These are phyloP conservation scores for Acromyrmex heyeri DNA, from an alignment of 1,140 invertebrate species.

Conservation along the genomic window DNA sequence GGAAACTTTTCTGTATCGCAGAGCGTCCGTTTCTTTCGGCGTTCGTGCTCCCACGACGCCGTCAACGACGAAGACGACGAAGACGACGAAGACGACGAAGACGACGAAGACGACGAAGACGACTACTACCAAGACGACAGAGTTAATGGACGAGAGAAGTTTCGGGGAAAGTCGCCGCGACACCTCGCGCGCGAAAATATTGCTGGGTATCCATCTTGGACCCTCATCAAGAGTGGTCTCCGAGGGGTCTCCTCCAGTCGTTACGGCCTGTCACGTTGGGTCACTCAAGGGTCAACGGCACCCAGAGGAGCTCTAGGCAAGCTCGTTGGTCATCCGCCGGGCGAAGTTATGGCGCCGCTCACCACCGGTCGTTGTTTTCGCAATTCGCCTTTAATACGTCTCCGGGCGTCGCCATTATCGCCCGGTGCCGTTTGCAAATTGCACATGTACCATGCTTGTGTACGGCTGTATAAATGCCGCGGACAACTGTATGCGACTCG, in stretches of 20 bases:
- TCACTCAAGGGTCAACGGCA: slow-evolving; percentile 82
- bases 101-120: not conserved
- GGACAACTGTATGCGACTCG: slow-evolving; percentile 43
- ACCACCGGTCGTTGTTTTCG: slow-evolving; percentile 74
- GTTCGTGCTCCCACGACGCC: slow-evolving; percentile 1
- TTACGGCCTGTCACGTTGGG: slow-evolving; percentile 79
- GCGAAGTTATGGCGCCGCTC: slow-evolving; percentile 70
- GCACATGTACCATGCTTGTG: slow-evolving; percentile 52
- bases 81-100: not conserved
- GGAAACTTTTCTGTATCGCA: slow-evolving; percentile 22
- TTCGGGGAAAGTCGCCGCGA: slow-evolving; percentile 63
- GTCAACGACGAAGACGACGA: slow-evolving; percentile 2
- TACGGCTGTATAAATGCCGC: slow-evolving; percentile 63
- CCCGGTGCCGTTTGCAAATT: slow-evolving; percentile 73
- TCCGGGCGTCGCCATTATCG: slow-evolving; percentile 73
- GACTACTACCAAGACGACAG: not conserved
- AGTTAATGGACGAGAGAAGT: slow-evolving; percentile 55
- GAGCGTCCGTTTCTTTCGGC: slow-evolving; percentile 25
- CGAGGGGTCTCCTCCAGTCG: slow-evolving; percentile 79
- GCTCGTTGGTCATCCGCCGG: slow-evolving; percentile 78
- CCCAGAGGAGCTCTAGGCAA: slow-evolving; percentile 76
- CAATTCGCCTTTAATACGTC: slow-evolving; percentile 80
- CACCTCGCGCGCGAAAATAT: slow-evolving; percentile 79
- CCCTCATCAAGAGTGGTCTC: slow-evolving; percentile 83
- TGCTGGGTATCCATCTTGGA: slow-evolving; percentile 82